Evolutionary conservation across 2,888 invertebrate genomes (phyloP).

Genomic region (Diaprepes abbreviatus): DNA sequence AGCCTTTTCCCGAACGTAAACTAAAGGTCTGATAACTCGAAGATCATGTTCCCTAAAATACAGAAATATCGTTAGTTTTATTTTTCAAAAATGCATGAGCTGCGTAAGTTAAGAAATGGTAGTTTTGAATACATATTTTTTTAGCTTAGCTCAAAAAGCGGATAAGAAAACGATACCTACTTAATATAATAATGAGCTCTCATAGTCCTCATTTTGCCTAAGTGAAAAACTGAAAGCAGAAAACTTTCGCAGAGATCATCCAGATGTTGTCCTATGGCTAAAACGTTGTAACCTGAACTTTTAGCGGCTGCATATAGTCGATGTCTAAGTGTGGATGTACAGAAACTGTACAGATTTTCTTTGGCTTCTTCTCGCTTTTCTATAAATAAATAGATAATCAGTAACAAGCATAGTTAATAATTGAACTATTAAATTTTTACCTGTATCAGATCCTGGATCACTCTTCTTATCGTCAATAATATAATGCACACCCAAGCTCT

Average conservation of each 20-base stretch:
- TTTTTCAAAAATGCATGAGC: no score
- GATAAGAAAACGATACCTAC: no score
- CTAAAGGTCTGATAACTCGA: slow-evolving; percentile 88
- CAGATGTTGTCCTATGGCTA: slow-evolving; percentile 89
- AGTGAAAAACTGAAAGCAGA: slow-evolving; percentile 84
- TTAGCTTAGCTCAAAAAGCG: no score
- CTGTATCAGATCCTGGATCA: slow-evolving; percentile 56
- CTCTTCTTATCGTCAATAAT: slow-evolving; percentile 75
- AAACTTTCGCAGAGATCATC: slow-evolving; percentile 89
- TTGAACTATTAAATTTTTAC: slow-evolving; percentile 44
- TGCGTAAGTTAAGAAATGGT: no score
- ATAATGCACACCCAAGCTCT: slow-evolving; percentile 80
- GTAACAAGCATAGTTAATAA: neutral
- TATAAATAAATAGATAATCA: slow-evolving; percentile 55
- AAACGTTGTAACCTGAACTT: slow-evolving; percentile 84
- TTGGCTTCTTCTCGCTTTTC: slow-evolving; percentile 70
- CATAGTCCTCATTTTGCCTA: slow-evolving; percentile 83
- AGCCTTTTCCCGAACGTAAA: slow-evolving; percentile 85
- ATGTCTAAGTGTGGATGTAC: slow-evolving; percentile 79
- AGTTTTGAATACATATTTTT: no score
- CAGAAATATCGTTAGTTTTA: no score
- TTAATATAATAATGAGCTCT: slow-evolving; percentile 84
- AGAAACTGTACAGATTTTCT: slow-evolving; percentile 75
- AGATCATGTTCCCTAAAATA: slow-evolving; percentile 80
- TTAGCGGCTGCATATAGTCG: slow-evolving; percentile 83